These are phyloP conservation scores for Temnopleurus reevesii DNA, from an alignment of 53 echinoderm and acorn worm species.

Conservation along the genomic window DNA sequence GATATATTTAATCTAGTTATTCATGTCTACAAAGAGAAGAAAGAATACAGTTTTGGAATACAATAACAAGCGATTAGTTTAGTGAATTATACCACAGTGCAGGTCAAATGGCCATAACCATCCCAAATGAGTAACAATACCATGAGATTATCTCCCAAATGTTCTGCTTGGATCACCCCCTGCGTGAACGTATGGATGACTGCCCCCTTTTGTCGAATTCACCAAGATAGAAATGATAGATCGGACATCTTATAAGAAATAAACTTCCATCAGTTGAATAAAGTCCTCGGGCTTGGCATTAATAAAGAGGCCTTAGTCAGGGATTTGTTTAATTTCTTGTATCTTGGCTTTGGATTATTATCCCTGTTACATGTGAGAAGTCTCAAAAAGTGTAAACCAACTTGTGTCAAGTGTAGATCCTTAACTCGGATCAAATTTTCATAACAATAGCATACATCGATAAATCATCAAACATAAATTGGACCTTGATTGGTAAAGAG, in stretches of 20 bases:
- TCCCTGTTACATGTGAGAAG: too few species aligned
- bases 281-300: constrained; percentile 56
- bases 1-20: too few species aligned
- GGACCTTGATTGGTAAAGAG: too few species aligned
- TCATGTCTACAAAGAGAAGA: too few species aligned
- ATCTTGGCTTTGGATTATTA: neutral
- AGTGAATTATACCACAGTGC: neutral
- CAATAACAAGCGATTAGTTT: neutral
- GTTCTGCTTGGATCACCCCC: neutral
- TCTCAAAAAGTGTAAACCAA: too few species aligned
- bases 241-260: constrained; percentile 27
- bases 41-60: too few species aligned
- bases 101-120: neutral
- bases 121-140: neutral
- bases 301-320: constrained; percentile 38
- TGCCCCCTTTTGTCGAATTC: constrained; percentile 33
- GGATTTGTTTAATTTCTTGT: neutral
- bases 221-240: constrained; percentile 35
- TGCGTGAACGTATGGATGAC: constrained; percentile 21
- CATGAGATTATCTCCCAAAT: neutral
- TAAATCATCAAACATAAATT: too few species aligned
- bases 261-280: constrained; percentile 39
- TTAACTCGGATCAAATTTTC: too few species aligned
- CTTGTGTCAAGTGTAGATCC: too few species aligned
- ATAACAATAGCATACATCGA: too few species aligned